phyloP scores from a whole-genome alignment of 2,888 invertebrate genomes.

The Barypeithes pellucidus region DNA sequence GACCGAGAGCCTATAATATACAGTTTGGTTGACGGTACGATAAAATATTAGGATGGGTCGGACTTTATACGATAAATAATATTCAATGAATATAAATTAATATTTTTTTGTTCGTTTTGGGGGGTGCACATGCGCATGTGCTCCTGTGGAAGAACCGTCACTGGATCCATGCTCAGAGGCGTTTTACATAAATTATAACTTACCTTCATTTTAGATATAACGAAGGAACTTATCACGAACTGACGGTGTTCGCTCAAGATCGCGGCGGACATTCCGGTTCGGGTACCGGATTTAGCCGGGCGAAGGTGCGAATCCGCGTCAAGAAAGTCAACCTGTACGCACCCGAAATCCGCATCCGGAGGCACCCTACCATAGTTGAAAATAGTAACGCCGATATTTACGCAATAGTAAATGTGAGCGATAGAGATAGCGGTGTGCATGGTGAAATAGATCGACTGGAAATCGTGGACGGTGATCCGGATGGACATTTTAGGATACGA shows the following conservation, averaged over 20 bases:
- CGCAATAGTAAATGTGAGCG: slow-evolving; percentile 89
- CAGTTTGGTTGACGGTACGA: too few relatives aligned
- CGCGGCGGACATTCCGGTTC: slow-evolving; percentile 80
- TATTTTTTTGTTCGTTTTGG: too few relatives aligned
- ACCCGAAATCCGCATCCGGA: slow-evolving; percentile 87
- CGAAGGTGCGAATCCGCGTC: slow-evolving; percentile 84
- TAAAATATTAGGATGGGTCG: too few relatives aligned
- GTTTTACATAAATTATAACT: too few relatives aligned
- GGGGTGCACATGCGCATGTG: too few relatives aligned
- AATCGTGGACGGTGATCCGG: slow-evolving; percentile 92
- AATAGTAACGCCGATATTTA: slow-evolving; percentile 89
- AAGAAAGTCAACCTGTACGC: slow-evolving; percentile 88
- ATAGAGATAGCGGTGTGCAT: slow-evolving; percentile 88
- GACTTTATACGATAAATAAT: too few relatives aligned
- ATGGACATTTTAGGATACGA: slow-evolving; percentile 88
- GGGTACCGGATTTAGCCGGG: slow-evolving; percentile 78
- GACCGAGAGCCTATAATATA: too few relatives aligned
- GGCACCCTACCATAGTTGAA: slow-evolving; percentile 86
- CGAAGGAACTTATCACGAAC: slow-evolving; percentile 80
- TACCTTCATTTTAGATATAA: slow-evolving; percentile 72
- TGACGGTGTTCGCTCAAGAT: slow-evolving; percentile 89
- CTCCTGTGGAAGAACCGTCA: too few relatives aligned
- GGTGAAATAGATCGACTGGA: slow-evolving; percentile 88
- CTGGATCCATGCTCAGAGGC: too few relatives aligned
- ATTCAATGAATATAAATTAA: too few relatives aligned